phyloP scores from a whole-genome alignment of 2,113 vertebrate species.

The Oryzias woworae region DNA sequence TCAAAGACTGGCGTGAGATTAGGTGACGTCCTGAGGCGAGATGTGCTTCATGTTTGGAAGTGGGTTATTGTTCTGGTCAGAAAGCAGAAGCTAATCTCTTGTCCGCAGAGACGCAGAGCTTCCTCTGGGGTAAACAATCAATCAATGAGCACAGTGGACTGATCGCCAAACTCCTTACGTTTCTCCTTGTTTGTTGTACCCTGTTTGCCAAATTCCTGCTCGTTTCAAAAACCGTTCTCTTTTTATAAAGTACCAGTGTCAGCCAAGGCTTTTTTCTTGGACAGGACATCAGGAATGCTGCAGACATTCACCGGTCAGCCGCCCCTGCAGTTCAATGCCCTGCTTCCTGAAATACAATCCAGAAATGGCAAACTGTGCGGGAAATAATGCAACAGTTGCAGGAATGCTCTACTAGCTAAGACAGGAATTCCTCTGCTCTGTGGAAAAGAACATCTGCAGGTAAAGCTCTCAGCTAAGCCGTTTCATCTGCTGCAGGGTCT shows the following conservation, averaged over 20 bases:
- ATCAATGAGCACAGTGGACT: slow-evolving; percentile 40
- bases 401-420: slow-evolving; percentile 6
- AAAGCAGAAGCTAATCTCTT: slow-evolving; percentile 64
- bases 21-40: too few species aligned
- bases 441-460: slow-evolving; percentile 23
- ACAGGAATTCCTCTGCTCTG: slow-evolving; percentile 48
- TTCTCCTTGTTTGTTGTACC: background rate
- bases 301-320: too few species aligned
- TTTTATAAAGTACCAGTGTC: too few species aligned
- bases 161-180: slow-evolving; percentile 27
- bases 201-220: background rate
- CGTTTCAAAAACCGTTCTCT: background rate
- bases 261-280: too few species aligned
- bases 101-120: slow-evolving; percentile 34
- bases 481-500: too few species aligned
- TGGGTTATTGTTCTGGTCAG: slow-evolving; percentile 41
- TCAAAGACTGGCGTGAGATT: too few species aligned
- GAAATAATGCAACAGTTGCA: slow-evolving; percentile 44
- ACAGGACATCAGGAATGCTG: too few species aligned
- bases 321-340: background rate
- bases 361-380: slow-evolving; percentile 33
- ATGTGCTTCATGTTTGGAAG: background rate
- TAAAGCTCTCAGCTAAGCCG: background rate
- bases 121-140: slow-evolving; percentile 57
- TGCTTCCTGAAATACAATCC: slow-evolving; percentile 11